Conservation (phyloP, 1,140 invertebrate species). For the Bemisia tabaci region DNA sequence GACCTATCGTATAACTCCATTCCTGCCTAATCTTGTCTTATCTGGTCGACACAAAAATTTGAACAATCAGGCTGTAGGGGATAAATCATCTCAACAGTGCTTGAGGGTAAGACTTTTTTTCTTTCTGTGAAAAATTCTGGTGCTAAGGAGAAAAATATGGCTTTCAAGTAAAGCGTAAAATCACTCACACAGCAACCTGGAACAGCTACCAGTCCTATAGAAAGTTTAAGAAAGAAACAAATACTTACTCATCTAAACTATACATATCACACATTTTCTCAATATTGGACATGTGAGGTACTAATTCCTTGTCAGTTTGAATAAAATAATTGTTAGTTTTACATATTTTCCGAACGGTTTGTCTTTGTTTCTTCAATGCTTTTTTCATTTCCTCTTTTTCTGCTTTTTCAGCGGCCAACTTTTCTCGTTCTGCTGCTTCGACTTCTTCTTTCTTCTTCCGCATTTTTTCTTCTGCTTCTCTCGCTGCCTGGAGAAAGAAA, state of each 20-base stretch:
- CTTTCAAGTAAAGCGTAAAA: too few species aligned
- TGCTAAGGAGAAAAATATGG: too few species aligned
- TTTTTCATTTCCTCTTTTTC: conserved; percentile 75
- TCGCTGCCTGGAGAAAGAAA: conserved; percentile 19
- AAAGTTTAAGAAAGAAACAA: too few species aligned
- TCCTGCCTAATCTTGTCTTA: too few species aligned
- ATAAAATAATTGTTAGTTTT: conserved; percentile 83
- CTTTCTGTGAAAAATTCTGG: too few species aligned
- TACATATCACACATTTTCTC: conserved; percentile 71
- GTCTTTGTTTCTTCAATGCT: conserved; percentile 70
- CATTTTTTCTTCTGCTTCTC: conserved; percentile 32
- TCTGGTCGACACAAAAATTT: too few species aligned
- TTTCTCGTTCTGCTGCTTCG: conserved; percentile 63
- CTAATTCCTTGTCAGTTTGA: conserved; percentile 50
- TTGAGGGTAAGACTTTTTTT: too few species aligned
- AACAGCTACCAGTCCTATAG: too few species aligned
- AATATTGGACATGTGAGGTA: conserved; percentile 73
- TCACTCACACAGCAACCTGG: too few species aligned
- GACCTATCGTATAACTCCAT: too few species aligned
- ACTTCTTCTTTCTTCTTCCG: conserved; percentile 64
- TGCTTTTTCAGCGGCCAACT: conserved; percentile 65
- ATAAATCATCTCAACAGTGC: too few species aligned
- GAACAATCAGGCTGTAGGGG: too few species aligned
- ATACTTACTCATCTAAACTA: background rate
- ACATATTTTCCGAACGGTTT: conserved; percentile 66